phyloP scores from a whole-genome alignment of 2,113 vertebrate species.

The Paraplagusia blochii region DNA sequence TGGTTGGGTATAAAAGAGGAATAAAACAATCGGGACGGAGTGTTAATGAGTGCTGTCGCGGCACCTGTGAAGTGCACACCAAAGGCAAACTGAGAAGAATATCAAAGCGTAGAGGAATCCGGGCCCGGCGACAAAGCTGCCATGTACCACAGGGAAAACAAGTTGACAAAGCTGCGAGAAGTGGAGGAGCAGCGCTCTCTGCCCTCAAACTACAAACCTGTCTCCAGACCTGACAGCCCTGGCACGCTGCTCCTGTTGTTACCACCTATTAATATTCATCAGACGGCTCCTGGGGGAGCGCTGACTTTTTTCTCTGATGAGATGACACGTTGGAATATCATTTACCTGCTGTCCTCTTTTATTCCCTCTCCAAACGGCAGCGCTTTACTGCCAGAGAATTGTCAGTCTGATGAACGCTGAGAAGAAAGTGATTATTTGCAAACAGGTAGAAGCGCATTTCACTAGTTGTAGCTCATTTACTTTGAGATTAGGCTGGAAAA shows the following conservation, averaged over 20 bases:
- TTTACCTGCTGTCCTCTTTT: constrained; percentile 55
- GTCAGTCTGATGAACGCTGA: constrained; percentile 22
- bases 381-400: constrained; percentile 35
- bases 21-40: constrained; percentile 32
- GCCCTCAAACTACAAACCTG: constrained; percentile 50
- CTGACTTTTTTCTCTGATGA: constrained; percentile 46
- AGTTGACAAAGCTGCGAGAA: constrained; percentile 51
- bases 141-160: constrained; percentile 44
- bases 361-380: constrained; percentile 35
- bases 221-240: constrained; percentile 62
- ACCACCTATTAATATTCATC: constrained; percentile 71
- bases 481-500: neutral
- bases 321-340: constrained; percentile 61
- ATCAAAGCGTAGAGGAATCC: constrained; percentile 47
- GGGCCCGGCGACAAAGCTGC: constrained; percentile 33
- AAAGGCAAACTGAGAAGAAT: constrained; percentile 49
- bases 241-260: constrained; percentile 53
- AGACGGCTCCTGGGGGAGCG: constrained; percentile 50
- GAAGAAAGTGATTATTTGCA: constrained; percentile 26
- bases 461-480: neutral
- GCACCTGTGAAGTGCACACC: constrained; percentile 54
- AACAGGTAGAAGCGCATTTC: constrained; percentile 2
- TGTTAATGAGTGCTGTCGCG: constrained; percentile 54
- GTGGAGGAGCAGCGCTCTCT: constrained; percentile 52
- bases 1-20: constrained; percentile 11